Evolutionary conservation across 2,797 vertebrate species (phyloP).

Genomic region (Trachurus trachurus): DNA sequence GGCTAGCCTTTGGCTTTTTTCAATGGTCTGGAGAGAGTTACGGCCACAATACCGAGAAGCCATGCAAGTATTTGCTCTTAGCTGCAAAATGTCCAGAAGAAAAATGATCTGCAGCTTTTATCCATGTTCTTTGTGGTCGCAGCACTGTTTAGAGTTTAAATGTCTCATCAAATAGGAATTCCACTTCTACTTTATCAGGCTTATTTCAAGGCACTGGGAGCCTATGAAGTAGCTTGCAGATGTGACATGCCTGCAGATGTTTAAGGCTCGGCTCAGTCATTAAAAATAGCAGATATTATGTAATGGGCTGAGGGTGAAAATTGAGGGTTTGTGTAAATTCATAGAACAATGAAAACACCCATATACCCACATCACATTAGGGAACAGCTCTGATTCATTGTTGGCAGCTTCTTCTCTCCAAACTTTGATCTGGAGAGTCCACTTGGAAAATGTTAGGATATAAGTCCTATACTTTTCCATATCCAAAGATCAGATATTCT

Average conservation of each 20-base stretch:
- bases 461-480: not conserved
- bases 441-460: too few relatives aligned
- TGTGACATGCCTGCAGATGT: slow-evolving; percentile 55
- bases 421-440: too few relatives aligned
- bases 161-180: slow-evolving; percentile 80
- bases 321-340: slow-evolving; percentile 43
- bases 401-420: not conserved
- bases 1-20: slow-evolving; percentile 52
- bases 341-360: slow-evolving; percentile 24
- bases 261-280: slow-evolving; percentile 25
- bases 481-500: not conserved
- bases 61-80: slow-evolving; percentile 65
- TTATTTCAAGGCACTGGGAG: slow-evolving; percentile 46
- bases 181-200: slow-evolving; percentile 73
- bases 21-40: slow-evolving; percentile 74
- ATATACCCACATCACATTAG: slow-evolving; percentile 3
- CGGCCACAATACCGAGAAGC: slow-evolving; percentile 73
- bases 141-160: slow-evolving; percentile 72
- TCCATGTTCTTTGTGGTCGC: slow-evolving; percentile 75
- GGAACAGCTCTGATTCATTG: not conserved
- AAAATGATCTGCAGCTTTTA: slow-evolving; percentile 78
- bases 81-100: slow-evolving; percentile 71
- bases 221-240: slow-evolving; percentile 64
- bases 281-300: slow-evolving; percentile 45
- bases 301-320: slow-evolving; percentile 40